phyloP scores from a whole-genome alignment of 1,140 invertebrate species.

The Physella acuta region DNA sequence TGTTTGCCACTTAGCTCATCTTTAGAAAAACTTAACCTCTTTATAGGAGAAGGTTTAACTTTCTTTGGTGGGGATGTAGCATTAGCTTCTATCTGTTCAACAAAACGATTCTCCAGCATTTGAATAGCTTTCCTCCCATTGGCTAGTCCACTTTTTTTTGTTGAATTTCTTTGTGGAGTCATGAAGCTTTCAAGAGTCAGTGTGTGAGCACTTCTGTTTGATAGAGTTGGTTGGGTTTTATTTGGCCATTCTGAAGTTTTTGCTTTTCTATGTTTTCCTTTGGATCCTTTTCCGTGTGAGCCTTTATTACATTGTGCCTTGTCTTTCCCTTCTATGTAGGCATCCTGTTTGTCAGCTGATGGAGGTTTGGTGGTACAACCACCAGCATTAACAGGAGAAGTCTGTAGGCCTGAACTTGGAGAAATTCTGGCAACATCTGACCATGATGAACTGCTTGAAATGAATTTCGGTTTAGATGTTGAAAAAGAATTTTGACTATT shows the following conservation, averaged over 20 bases:
- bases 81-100: conserved; percentile 15
- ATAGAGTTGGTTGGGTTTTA: too few species aligned
- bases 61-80: conserved; percentile 22
- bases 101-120: conserved; percentile 17
- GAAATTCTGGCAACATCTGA: background rate
- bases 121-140: background rate
- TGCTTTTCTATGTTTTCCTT: too few species aligned
- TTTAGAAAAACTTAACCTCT: conserved; percentile 23
- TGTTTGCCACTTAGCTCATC: background rate
- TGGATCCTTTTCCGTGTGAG: too few species aligned
- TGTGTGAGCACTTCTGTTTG: background rate
- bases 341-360: too few species aligned
- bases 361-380: too few species aligned
- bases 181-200: conserved; percentile 19
- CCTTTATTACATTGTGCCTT: too few species aligned
- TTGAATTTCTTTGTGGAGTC: background rate
- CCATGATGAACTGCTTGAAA: background rate
- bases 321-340: too few species aligned
- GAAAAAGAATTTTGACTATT: too few species aligned
- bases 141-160: conserved; percentile 3
- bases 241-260: too few species aligned
- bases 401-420: too few species aligned
- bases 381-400: too few species aligned
- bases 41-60: conserved; percentile 20
- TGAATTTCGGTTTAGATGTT: background rate